phyloP scores from a whole-genome alignment of 1,140 invertebrate genomes.

The Drosophila ficusphila region DNA sequence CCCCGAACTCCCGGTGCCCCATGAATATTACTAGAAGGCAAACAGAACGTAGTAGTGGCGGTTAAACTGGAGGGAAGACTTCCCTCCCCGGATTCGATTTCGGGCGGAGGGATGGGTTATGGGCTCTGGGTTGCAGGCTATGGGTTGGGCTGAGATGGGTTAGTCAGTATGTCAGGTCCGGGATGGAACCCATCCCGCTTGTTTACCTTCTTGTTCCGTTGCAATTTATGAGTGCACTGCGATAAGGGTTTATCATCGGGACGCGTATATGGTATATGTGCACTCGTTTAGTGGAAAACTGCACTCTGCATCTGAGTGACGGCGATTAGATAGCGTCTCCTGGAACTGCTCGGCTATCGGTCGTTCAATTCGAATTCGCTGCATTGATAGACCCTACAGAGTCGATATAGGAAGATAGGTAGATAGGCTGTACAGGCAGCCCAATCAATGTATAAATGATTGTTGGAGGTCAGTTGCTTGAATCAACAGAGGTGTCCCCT shows the following conservation, averaged over 20 bases:
- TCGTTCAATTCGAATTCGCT: slow-evolving; percentile 44
- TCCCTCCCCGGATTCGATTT: slow-evolving; percentile 7
- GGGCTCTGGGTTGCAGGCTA: slow-evolving; percentile 1
- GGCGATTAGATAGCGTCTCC: slow-evolving; percentile 69
- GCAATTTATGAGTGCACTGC: slow-evolving; percentile 75
- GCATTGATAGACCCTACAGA: slow-evolving; percentile 17
- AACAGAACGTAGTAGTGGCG: slow-evolving; percentile 37
- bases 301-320: slow-evolving; percentile 71
- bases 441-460: slow-evolving; percentile 77
- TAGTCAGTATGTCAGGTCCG: slow-evolving; percentile 62
- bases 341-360: slow-evolving; percentile 45
- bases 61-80: slow-evolving; percentile 16
- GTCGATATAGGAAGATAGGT: not conserved
- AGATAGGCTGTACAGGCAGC: slow-evolving; percentile 28
- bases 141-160: slow-evolving; percentile 42
- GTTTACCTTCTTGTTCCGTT: slow-evolving; percentile 78
- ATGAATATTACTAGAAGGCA: slow-evolving; percentile 56
- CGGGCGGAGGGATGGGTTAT: slow-evolving; percentile 21
- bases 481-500: slow-evolving; percentile 50
- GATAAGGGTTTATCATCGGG: slow-evolving; percentile 66
- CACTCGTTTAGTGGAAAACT: slow-evolving; percentile 58
- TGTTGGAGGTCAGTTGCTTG: slow-evolving; percentile 83
- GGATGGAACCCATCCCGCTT: slow-evolving; percentile 18
- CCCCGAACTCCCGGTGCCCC: slow-evolving; percentile 21
- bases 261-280: not conserved